Evolutionary conservation across 2,113 vertebrate species (phyloP), one percentile per base, ranked within the genome.

Genomic region (Echinops telfairi): DNA sequence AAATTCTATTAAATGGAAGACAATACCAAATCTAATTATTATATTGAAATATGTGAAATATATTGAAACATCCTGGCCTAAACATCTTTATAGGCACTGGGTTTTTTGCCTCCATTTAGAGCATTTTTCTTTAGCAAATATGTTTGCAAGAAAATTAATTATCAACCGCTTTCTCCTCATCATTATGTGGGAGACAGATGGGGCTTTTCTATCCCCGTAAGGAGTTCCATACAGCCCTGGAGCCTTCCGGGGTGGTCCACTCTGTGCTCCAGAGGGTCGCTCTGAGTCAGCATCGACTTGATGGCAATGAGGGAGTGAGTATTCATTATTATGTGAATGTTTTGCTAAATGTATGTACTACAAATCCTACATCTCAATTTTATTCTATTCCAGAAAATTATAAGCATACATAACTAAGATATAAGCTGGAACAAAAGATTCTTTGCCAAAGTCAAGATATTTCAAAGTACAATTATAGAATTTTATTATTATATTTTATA

Each of bases 401-500:
- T 17, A 89, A 43, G 62, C 66, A 60, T 92, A 68, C 53, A 79
- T 58, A 25, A 83, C 58, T 68, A 90, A 89, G 83, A 78, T 58
- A 68, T 17, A 90, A 62, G 6, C 19, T 89, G 17, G 3, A 22
- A 73, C n/a, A 43, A 92, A 79, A 58, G 4, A 73, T 89, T 89
- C 14, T 90, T 89, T 76, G 5, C 25, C 64, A 86, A 94, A 71
- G 12, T 53, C 19, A 43, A 84, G 17, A 64, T 79, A 53, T 83
- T 94, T 9, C 17, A 88, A 90, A 88, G 14, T 40, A 62, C 20
- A 84, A 40, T n/a, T 80, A 31, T 62, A 31, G 66, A 84, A 92
- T 80, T 96, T 88, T 31, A 94, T 60, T 92, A 70, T 90, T 33
- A 31, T 89, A 33, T 92, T 10, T 82, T 43, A 17, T 20, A 66